Evolutionary conservation across 1,140 invertebrate genomes (phyloP), one percentile per base, ranked within the genome.

Genomic region (Centruroides vittatus): DNA sequence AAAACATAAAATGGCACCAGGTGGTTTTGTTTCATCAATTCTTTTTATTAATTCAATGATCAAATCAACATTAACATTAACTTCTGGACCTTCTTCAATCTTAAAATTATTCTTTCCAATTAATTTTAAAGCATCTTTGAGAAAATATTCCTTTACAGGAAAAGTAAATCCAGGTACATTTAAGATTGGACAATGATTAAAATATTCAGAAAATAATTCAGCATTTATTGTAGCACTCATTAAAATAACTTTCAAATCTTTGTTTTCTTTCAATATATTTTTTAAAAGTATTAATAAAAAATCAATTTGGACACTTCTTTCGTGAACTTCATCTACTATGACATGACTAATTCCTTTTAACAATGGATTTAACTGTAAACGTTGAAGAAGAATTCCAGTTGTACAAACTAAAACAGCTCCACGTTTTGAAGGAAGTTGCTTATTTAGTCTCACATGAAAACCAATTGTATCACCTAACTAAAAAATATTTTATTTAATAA

Each of bases 141-240:
- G 92, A 93, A 70, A 81, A 68, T 96, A 98, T 57, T 88, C 76
- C 71, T 93, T 82, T 64, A 98, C 98, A 2, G 93, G 89, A 78
- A 85, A 94, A n/a, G 97, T 76, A 61, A 94, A 79, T 9, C 96
- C 95, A 41, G 95, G 94, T 36, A 99, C 90, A 78, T 93, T 80
- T 67, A 96, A 84, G 53, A 94, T 79, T 65, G 82, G 81, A 51
- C 86, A 86, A 52, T 84, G 78, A 62, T 86, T 78, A 76, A 98
- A 99, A 75, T 95, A 99, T 62, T 84, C 77, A 64, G 82, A 81
- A 75, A 99, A 99, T 3, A 98, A 76, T 66, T 91, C 78, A 47
- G 98, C 86, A 75, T 99, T 99, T 53, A 99, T 97, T 4, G 96
- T 98, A 12, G 96, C 96, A 10, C 93, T 98, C 57, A 99, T 77